Evolutionary conservation across 2,888 invertebrate genomes (phyloP), one percentile per base, ranked within the genome.

Genomic region (Drosophila tripunctata): DNA sequence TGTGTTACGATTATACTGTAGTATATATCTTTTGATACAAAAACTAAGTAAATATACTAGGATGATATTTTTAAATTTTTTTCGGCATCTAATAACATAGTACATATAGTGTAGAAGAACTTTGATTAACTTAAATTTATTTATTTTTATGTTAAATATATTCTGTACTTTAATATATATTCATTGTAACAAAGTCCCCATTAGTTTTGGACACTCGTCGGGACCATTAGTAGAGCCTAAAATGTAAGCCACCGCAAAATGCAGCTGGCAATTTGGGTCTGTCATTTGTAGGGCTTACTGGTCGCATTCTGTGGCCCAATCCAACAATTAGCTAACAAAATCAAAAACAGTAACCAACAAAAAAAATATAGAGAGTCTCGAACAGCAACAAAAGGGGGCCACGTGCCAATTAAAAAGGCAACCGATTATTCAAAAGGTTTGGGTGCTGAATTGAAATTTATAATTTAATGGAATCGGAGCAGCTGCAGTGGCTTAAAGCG

Each of bases 401-500:
- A 41, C n/a, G 31, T 30, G 60, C 60, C 70, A 87, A 84, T 84
- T 77, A 68, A 80, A 65, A 55, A 51, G 55, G 55, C 60, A 41
- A 43, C 35, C 73, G 68, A 72, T 52, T 77, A 75, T 67, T 69
- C 38, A 41, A 64, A 12, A 55, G 63, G 48, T 35, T 57, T 35
- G 67, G 40, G 22, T 14, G 40, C 19, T 22, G 60, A 78, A 70
- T 65, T 55, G 45, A 78, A 81, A 70, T 66, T 69, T 69, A 54
- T 70, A 68, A 87, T 62, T 85, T 66, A 58, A 63, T 61, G 78
- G 27, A 51, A 58, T 30, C 48, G 22, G 3, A 68, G 44, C 88
- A 87, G 88, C 88, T 87, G 81, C 80, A 61, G 35, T 35, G 69
- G 79, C 72, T 82, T 85, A 78, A 75, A 75, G 19, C 27, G 52